Percentiles rank a stretch among this genome's conserved stretches.
Evolutionary conservation across 2,888 invertebrate species (phyloP).

Genomic region (Anarsia innoxiella): DNA sequence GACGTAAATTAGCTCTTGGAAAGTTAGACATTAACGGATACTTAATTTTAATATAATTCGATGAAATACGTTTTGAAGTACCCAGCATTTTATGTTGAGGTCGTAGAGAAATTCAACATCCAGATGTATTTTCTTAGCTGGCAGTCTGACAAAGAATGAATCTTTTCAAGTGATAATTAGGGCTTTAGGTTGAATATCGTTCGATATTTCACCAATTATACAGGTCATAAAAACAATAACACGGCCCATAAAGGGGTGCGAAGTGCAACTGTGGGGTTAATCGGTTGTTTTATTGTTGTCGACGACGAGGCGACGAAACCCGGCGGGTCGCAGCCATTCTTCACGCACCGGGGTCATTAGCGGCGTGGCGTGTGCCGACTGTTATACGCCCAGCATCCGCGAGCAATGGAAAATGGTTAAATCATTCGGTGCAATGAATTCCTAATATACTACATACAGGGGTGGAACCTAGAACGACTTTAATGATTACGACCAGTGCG

Average conservation of each 20-base stretch:
- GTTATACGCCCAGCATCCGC: conserved; percentile 43
- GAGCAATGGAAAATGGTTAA: conserved; percentile 15
- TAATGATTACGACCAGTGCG: too few species aligned
- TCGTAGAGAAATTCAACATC: too few species aligned
- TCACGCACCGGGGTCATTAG: conserved; percentile 28
- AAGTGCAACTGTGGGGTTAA: conserved; percentile 33
- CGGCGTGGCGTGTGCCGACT: conserved; percentile 53
- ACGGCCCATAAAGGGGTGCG: conserved; percentile 11
- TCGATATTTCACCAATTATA: conserved; percentile 5
- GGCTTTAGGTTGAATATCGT: too few species aligned
- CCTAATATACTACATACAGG: conserved; percentile 11
- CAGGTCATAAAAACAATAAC: conserved; percentile 13
- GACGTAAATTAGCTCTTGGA: too few species aligned
- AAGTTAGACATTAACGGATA: too few species aligned
- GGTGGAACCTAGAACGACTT: not conserved
- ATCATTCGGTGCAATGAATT: conserved; percentile 23
- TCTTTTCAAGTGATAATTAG: too few species aligned
- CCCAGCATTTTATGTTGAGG: too few species aligned
- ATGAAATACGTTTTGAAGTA: too few species aligned
- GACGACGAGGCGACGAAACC: conserved; percentile 19
- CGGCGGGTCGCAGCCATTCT: conserved; percentile 32
- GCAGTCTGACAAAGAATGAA: too few species aligned
- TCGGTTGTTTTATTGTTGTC: conserved; percentile 64
- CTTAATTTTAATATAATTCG: too few species aligned
- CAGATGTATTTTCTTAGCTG: too few species aligned